A percentile compares a stretch with the other conserved stretches of the same genome.
phyloP scores from a whole-genome alignment of 2,797 vertebrate species.

The Acipenser ruthenus region DNA sequence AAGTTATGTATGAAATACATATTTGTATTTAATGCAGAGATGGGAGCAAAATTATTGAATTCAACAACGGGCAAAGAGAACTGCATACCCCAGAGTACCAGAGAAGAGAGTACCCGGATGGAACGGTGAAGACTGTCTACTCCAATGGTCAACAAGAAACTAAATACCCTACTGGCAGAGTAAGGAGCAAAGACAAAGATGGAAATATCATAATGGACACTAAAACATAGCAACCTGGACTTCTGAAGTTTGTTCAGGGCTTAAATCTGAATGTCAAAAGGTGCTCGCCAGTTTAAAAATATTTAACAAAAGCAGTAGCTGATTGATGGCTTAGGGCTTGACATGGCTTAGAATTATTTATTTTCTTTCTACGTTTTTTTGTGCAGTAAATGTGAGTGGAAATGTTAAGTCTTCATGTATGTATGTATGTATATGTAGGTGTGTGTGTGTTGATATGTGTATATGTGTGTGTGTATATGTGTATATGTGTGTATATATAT shows the following conservation, averaged over 20 bases:
- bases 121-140: slow-evolving; percentile 87
- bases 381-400: no score
- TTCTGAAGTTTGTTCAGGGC: background rate
- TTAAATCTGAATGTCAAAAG: no score
- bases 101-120: slow-evolving; percentile 86
- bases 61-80: slow-evolving; percentile 89
- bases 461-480: background rate
- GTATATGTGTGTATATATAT: background rate
- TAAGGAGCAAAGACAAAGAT: slow-evolving; percentile 84
- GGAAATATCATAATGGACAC: slow-evolving; percentile 80
- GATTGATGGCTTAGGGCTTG: no score
- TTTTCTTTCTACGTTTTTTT: no score
- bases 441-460: no score
- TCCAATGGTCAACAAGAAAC: slow-evolving; percentile 84
- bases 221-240: slow-evolving; percentile 27
- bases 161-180: slow-evolving; percentile 73
- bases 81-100: slow-evolving; percentile 82
- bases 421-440: background rate
- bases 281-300: no score
- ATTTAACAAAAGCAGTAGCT: no score
- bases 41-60: slow-evolving; percentile 84
- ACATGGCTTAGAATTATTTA: no score
- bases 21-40: slow-evolving; percentile 53
- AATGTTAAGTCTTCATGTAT: background rate
- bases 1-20: background rate